A percentile compares a stretch with the other conserved stretches of the same genome.
phyloP scores from a whole-genome alignment of 1,140 invertebrate species.

The Drosophila baimaii region DNA sequence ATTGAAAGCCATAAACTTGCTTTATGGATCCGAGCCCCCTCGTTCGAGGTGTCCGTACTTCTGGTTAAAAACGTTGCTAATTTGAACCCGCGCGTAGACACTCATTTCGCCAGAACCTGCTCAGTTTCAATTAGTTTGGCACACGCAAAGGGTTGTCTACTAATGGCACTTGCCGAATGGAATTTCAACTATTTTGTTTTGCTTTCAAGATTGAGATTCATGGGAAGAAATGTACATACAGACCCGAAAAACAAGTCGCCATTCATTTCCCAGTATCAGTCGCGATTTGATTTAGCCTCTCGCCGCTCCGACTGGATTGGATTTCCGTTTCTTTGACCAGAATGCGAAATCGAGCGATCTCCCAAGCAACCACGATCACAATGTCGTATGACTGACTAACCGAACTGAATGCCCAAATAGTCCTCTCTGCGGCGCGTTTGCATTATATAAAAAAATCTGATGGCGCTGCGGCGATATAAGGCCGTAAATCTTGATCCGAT shows the following conservation, averaged over 20 bases:
- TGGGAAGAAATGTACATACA: slow-evolving; percentile 58
- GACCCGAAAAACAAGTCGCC: slow-evolving; percentile 75
- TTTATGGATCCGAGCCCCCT: slow-evolving; percentile 55
- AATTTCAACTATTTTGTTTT: slow-evolving; percentile 69
- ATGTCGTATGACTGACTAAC: slow-evolving; percentile 25
- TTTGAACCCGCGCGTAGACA: slow-evolving; percentile 15
- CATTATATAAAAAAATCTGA: slow-evolving; percentile 72
- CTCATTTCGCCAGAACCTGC: slow-evolving; percentile 48
- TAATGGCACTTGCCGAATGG: slow-evolving; percentile 22
- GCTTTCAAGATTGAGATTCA: slow-evolving; percentile 39
- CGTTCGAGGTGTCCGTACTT: slow-evolving; percentile 19
- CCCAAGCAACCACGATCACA: not conserved
- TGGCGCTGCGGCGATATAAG: slow-evolving; percentile 30
- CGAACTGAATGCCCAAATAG: slow-evolving; percentile 46
- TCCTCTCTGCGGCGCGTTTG: slow-evolving; percentile 42
- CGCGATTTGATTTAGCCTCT: slow-evolving; percentile 14
- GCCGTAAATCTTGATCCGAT: slow-evolving; percentile 66
- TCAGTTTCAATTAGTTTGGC: slow-evolving; percentile 38
- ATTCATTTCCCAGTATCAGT: slow-evolving; percentile 75
- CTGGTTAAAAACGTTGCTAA: slow-evolving; percentile 24
- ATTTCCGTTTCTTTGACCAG: slow-evolving; percentile 35
- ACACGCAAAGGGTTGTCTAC: slow-evolving; percentile 9
- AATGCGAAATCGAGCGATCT: slow-evolving; percentile 33
- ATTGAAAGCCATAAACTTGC: slow-evolving; percentile 46
- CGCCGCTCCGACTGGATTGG: not conserved